These are phyloP conservation scores for Exephanes ischioxanthus DNA, from an alignment of 2,888 invertebrate genomes.

Conservation along the genomic window DNA sequence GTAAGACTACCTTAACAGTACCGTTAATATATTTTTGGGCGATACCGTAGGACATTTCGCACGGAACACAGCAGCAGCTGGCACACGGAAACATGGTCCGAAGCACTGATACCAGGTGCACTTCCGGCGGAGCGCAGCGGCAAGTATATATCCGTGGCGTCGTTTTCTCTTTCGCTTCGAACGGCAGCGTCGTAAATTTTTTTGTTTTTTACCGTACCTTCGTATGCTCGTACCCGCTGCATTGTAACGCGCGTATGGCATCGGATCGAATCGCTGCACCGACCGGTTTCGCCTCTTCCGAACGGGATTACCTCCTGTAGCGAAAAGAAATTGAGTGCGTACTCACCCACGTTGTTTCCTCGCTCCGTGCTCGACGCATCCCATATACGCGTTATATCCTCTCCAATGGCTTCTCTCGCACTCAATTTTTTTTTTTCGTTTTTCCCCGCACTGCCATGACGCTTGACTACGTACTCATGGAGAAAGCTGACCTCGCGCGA, in stretches of 20 bases:
- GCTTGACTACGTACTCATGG: constrained; percentile 51
- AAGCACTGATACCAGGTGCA: constrained; percentile 47
- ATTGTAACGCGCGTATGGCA: constrained; percentile 5
- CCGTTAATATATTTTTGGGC: constrained; percentile 18
- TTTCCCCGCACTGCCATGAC: constrained; percentile 36
- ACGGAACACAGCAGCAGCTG: constrained; percentile 1
- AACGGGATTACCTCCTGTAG: constrained; percentile 45
- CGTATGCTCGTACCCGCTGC: constrained; percentile 7
- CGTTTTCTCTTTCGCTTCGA: constrained; percentile 58
- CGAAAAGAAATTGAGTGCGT: constrained; percentile 52
- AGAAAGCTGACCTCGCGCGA: constrained; percentile 70
- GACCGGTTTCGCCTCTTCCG: constrained; percentile 43
- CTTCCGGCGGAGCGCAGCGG: constrained; percentile 40
- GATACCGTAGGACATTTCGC: constrained; percentile 1
- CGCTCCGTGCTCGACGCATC: constrained; percentile 24
- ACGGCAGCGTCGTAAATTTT: constrained; percentile 45
- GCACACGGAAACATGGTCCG: constrained; percentile 9
- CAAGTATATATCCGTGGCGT: constrained; percentile 5
- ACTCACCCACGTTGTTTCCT: constrained; percentile 53
- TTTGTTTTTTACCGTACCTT: constrained; percentile 25
- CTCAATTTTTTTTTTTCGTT: constrained; percentile 25
- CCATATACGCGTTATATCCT: constrained; percentile 26
- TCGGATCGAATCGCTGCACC: constrained; percentile 21
- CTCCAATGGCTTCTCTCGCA: constrained; percentile 25
- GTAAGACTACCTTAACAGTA: neutral